Conservation (phyloP, 2,888 invertebrate genomes). For the Trypoxylon attenuatum region DNA sequence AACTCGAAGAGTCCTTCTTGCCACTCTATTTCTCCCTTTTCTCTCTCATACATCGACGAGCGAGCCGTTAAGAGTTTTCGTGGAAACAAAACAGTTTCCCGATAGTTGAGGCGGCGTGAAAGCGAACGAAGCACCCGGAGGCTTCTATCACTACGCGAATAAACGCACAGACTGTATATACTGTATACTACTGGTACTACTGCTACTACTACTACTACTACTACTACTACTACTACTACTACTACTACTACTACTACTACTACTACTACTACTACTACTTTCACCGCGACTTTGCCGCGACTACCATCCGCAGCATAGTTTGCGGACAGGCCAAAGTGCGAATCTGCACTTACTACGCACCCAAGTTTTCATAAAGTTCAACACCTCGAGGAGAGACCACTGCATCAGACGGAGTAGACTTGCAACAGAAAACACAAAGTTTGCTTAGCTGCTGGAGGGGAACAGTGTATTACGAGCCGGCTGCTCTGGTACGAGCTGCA, state of each 20-base stretch:
- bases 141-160: constrained; percentile 32
- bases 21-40: constrained; percentile 32
- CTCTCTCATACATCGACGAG: constrained; percentile 29
- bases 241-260: no score
- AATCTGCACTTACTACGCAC: constrained; percentile 43
- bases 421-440: constrained; percentile 40
- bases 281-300: no score
- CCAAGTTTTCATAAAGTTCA: constrained; percentile 55
- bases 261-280: no score
- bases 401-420: constrained; percentile 44
- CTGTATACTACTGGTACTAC: no score
- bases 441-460: no score
- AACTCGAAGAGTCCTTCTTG: no score
- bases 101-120: constrained; percentile 47
- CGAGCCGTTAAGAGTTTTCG: constrained; percentile 31
- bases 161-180: no score
- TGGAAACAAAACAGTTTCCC: constrained; percentile 51
- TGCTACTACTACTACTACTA: no score
- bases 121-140: constrained; percentile 38
- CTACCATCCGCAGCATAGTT: constrained; percentile 42
- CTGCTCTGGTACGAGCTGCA: no score
- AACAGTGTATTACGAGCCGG: no score
- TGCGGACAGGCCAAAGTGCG: constrained; percentile 38
- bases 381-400: constrained; percentile 26
- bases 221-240: no score